Conservation (phyloP, 2,113 vertebrate genomes). For the Callopanchax toddi region DNA sequence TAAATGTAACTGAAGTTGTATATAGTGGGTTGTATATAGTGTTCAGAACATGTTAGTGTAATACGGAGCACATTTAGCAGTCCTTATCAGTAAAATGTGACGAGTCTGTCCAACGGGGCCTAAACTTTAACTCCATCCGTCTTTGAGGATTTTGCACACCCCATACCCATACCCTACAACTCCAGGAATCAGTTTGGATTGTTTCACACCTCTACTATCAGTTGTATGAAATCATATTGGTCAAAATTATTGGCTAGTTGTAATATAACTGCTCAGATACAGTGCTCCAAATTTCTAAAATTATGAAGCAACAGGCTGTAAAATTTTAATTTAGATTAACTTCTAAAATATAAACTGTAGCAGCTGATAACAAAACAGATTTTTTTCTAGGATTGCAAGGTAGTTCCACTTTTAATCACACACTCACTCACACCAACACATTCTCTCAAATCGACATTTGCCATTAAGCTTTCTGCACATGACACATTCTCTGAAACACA, state of each 20-base stretch:
- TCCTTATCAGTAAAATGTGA: conserved; percentile 58
- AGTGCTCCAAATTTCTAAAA: too few species aligned
- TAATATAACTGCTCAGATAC: too few species aligned
- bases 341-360: too few species aligned
- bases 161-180: conserved; percentile 10
- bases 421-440: conserved; percentile 55
- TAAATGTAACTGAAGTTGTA: background rate
- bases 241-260: too few species aligned
- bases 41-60: background rate
- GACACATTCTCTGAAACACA: conserved; percentile 54
- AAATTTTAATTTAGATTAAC: too few species aligned
- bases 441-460: conserved; percentile 51
- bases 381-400: conserved; percentile 43
- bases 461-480: conserved; percentile 31
- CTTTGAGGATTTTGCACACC: conserved; percentile 12
- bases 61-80: conserved; percentile 20
- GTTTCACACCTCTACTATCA: conserved; percentile 1
- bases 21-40: background rate
- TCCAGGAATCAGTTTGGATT: conserved; percentile 47
- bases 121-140: conserved; percentile 83
- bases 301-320: too few species aligned
- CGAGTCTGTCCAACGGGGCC: conserved; percentile 55
- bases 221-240: too few species aligned
- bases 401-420: conserved; percentile 54
- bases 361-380: background rate